Evolutionary conservation across 2,113 vertebrate genomes (phyloP), one percentile per base, ranked within the genome.

Genomic region (Thryonomys swinderianus): DNA sequence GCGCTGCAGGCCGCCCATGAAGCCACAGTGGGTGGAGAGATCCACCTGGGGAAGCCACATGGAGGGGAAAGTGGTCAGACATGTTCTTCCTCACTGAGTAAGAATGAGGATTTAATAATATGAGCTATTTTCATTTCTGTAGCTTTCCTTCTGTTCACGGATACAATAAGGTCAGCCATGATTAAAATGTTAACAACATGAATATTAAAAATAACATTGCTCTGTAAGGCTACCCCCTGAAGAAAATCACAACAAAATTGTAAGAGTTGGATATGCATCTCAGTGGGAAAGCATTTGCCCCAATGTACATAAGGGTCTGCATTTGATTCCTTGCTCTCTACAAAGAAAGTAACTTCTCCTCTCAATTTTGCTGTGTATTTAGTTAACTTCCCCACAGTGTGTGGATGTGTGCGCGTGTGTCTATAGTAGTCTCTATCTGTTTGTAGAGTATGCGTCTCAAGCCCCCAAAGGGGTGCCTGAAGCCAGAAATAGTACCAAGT

Each of bases 1-100:
- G 93, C 99, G 99, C 96, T 99, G 99, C 90, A 99, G 99, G 67
- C 99, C 99, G 0, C 99, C 99, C 99, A 99, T 99, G 88, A 99
- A 99, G 23, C 99, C 99, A 40, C 99, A 99, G 34, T 99, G 99
- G 12, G 99, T 99, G 20, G 99, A 99, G 78, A 99, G 98, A 92
- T 99, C 99, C 90, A 99, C 99, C 99, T 99, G 96, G 78, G 0
- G 66, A 96, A 83, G 7, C 13, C 71, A 92, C 48, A 73, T 18
- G 18, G 27, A 30, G 42, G 17, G 18, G 82, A 88, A 66, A 27
- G 11, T 5, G 6, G 74, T 42, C 40, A 94, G 20, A 2, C 1
- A 6, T 4, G 14, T 11, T 55, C 45, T 90, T 81, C 91, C 37
- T 74, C 40, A 80, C 57, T 76, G 80, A 74, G 27, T 4, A 76